A percentile compares a stretch with the other conserved stretches of the same genome.
These are phyloP conservation scores for Listronotus oregonensis DNA, from an alignment of 1,140 invertebrate genomes.

Conservation along the genomic window DNA sequence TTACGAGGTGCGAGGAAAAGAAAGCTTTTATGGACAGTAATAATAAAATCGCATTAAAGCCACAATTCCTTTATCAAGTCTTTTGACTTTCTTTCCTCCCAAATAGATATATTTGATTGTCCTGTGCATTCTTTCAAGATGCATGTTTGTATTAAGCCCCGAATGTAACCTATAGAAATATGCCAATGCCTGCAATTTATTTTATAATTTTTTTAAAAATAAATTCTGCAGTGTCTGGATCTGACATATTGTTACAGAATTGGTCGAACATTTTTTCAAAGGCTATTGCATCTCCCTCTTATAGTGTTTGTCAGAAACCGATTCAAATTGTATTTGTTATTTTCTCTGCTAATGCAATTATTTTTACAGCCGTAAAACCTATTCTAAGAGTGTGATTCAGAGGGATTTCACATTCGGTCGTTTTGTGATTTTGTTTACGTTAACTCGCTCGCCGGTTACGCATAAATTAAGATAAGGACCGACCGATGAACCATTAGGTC, in stretches of 20 bases:
- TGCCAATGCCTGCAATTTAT: not conserved
- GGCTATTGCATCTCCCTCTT: not conserved
- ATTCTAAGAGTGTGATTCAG: too few relatives aligned
- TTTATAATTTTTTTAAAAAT: slow-evolving; percentile 5
- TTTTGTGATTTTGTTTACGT: too few relatives aligned
- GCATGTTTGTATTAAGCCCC: slow-evolving; percentile 3
- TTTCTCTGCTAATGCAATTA: too few relatives aligned
- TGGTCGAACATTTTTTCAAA: not conserved
- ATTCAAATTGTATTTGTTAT: too few relatives aligned
- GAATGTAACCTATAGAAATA: not conserved
- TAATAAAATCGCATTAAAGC: slow-evolving; percentile 12
- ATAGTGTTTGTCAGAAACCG: too few relatives aligned
- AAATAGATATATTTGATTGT: slow-evolving; percentile 10
- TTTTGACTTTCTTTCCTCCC: slow-evolving; percentile 7
- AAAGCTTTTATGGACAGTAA: too few relatives aligned
- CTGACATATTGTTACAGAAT: not conserved
- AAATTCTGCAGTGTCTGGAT: slow-evolving; percentile 7
- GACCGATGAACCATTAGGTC: too few relatives aligned
- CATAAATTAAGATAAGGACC: too few relatives aligned
- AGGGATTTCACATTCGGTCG: too few relatives aligned
- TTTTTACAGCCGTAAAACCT: too few relatives aligned
- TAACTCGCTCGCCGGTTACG: too few relatives aligned
- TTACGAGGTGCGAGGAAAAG: too few relatives aligned
- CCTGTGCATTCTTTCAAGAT: slow-evolving; percentile 3
- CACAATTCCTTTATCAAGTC: slow-evolving; percentile 8